These are phyloP conservation scores for Cairina moschata DNA, from an alignment of 2,113 vertebrate species.

Conservation along the genomic window DNA sequence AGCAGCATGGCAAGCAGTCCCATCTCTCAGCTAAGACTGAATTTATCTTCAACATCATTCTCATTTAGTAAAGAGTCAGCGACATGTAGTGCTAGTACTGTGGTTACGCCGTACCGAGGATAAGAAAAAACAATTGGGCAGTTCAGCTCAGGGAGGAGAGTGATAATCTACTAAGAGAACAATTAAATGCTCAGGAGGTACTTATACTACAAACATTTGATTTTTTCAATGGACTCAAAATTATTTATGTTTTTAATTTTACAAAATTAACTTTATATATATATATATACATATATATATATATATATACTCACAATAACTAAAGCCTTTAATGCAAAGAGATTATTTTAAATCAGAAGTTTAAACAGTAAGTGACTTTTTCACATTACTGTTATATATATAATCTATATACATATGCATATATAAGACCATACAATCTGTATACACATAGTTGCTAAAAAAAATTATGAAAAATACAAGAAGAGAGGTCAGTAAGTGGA, in stretches of 20 bases:
- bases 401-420: rapidly evolving
- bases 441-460: not conserved
- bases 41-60: not conserved
- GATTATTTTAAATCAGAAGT: not conserved
- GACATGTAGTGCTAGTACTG: not conserved
- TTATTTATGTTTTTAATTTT: not conserved
- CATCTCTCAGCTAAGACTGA: not conserved
- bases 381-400: not conserved
- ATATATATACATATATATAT: too few species aligned
- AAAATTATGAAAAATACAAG: not conserved
- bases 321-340: not conserved
- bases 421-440: not conserved
- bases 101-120: not conserved
- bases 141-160: not conserved
- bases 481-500: not conserved
- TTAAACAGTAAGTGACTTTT: not conserved
- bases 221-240: not conserved
- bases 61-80: not conserved
- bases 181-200: not conserved
- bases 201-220: not conserved
- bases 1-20: not conserved
- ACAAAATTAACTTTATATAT: not conserved
- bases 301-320: not conserved
- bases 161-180: not conserved
- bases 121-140: not conserved